Evolutionary conservation across 2,113 vertebrate genomes (phyloP).

Genomic region (Gadus macrocephalus): DNA sequence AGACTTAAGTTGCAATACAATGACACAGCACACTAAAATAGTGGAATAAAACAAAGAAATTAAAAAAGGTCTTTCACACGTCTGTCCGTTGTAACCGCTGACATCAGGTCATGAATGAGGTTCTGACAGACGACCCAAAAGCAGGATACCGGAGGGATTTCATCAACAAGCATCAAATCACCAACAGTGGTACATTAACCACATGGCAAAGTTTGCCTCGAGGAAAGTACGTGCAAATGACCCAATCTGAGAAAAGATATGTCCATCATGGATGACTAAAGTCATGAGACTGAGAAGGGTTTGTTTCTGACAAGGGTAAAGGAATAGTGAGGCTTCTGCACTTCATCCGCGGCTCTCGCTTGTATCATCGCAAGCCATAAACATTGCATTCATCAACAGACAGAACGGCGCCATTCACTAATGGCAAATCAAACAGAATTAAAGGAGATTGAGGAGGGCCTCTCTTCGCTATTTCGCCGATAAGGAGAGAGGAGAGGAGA

Average conservation of each 20-base stretch:
- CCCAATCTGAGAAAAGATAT: constrained; percentile 59
- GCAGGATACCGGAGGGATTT: constrained; percentile 32
- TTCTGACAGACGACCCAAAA: constrained; percentile 31
- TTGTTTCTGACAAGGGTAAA: constrained; percentile 22
- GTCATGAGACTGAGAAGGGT: constrained; percentile 32
- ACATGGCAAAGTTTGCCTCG: constrained; percentile 68
- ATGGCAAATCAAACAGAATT: constrained; percentile 52
- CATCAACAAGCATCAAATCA: constrained; percentile 51
- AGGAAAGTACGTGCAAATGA: constrained; percentile 71
- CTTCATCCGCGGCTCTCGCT: constrained; percentile 42
- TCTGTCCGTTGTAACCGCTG: constrained; percentile 31
- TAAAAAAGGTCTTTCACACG: constrained; percentile 50
- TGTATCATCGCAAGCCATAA: constrained; percentile 40
- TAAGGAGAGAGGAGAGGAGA: constrained; percentile 55
- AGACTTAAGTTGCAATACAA: constrained; percentile 31
- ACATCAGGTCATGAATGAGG: constrained; percentile 48
- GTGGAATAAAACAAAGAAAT: constrained; percentile 11
- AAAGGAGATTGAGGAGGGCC: constrained; percentile 44
- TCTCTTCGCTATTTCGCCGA: constrained; percentile 38
- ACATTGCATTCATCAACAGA: constrained; percentile 29
- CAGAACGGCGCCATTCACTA: constrained; percentile 13
- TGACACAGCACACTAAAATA: constrained; percentile 51
- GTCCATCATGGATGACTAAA: constrained; percentile 19
- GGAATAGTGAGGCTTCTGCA: constrained; percentile 32
- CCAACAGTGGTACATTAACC: constrained; percentile 51